Base-by-base conservation (phyloP, 2,888 invertebrate species). In the Gortyna flavago region DNA sequence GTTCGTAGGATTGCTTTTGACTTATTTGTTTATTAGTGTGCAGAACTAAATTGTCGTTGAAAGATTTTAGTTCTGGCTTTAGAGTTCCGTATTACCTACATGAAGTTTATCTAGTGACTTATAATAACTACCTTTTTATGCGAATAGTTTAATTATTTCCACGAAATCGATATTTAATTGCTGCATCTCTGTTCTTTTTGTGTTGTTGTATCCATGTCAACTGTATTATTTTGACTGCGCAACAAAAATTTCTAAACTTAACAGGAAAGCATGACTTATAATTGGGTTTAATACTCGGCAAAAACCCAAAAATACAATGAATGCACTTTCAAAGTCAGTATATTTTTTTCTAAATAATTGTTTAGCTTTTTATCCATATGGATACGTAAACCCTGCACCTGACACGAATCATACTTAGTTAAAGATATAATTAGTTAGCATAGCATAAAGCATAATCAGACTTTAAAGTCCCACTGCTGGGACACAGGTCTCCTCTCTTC, bases 1-100 rank as follows among this genome's bases (percentile, higher is more conserved):
- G n/a, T 71, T 29, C 25, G 41, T 35, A n/a, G 32, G 35, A 72
- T 77, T 61, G 35, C 25, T 72, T 74, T 57, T 74, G 64, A 68
- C 25, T 62, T 59, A 84, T 59, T 57, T 35, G 21, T 54, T 48
- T 13, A 68, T 44, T 72, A 32, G 68, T 74, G 32, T 59, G n/a
- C n/a, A 3, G 21, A 57, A 57, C 21, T 21, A 44, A 51, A 9
- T 32, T 2, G 7, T 67, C 5, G 16, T 65, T 11, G 3, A 66
- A 29, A 44, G 2, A 25, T 32, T 48, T 3, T 32, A 25, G 21
- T 3, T 67, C 32, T 16, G 0, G 2, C 29, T 16, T 16, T 67
- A 16, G 48, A 48, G 8, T 0, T 16, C 7, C 7, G 8, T 29
- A 21, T 13, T 5, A 48, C 18, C 48, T 7, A 67, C 21, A 16